Evolutionary conservation across 2,888 invertebrate species (phyloP).

Genomic region (Athrips mouffetella): DNA sequence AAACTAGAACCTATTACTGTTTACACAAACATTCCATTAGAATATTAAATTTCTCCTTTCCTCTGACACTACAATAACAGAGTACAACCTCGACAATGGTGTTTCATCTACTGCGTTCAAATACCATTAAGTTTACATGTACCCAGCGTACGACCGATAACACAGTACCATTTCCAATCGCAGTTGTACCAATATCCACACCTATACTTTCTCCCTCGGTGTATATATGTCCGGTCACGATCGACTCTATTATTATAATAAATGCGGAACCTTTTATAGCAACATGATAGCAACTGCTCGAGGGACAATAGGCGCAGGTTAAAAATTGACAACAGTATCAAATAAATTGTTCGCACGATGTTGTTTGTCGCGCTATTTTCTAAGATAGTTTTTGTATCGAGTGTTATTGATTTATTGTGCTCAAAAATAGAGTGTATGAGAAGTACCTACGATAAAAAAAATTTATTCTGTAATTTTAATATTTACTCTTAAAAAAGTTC

Average conservation of each 20-base stretch:
- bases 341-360: conserved; percentile 2
- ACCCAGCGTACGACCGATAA: conserved; percentile 13
- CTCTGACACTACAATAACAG: not conserved
- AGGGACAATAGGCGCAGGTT: conserved; percentile 11
- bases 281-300: conserved; percentile 10
- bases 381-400: not conserved
- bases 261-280: conserved; percentile 13
- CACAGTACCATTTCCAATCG: conserved; percentile 9
- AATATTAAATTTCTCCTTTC: conserved; percentile 2
- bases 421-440: too few species aligned
- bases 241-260: conserved; percentile 20
- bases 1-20: not conserved
- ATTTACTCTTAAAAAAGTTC: too few species aligned
- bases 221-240: conserved; percentile 13
- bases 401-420: too few species aligned
- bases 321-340: conserved; percentile 8
- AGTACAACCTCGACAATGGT: not conserved
- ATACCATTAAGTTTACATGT: conserved; percentile 23
- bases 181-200: conserved; percentile 24
- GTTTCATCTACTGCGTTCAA: conserved; percentile 22
- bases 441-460: too few species aligned
- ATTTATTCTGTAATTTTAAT: too few species aligned
- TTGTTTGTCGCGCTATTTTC: not conserved
- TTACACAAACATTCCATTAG: not conserved
- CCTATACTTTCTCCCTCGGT: conserved; percentile 37